phyloP scores from a whole-genome alignment of 2,888 invertebrate species.

The Zygothrica quintamaculata region DNA sequence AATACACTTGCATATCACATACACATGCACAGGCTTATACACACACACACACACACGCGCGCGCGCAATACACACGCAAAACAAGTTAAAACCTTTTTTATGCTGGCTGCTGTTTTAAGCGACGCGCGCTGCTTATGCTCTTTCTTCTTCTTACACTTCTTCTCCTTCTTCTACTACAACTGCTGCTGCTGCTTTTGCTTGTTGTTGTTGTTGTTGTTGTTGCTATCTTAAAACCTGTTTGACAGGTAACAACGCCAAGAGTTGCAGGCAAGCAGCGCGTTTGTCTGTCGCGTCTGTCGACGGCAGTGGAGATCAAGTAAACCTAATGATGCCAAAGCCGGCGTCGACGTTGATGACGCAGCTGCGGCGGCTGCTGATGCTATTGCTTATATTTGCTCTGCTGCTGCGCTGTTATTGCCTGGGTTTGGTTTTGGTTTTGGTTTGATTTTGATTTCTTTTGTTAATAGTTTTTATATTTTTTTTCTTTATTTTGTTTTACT shows the following conservation, averaged over 20 bases:
- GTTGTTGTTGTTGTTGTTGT: slow-evolving; percentile 41
- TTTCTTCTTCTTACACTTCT: slow-evolving; percentile 31
- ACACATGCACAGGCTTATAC: slow-evolving; percentile 7
- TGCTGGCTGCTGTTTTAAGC: slow-evolving; percentile 33
- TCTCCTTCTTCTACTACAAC: slow-evolving; percentile 27
- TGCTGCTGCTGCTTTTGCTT: slow-evolving; percentile 19
- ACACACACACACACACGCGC: slow-evolving; percentile 21
- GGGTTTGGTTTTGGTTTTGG: slow-evolving; percentile 33
- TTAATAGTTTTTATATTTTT: no score
- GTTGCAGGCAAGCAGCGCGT: slow-evolving; percentile 17
- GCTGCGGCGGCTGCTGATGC: slow-evolving; percentile 44
- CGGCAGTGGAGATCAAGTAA: slow-evolving; percentile 55
- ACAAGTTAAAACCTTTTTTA: slow-evolving; percentile 39
- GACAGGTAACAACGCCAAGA: slow-evolving; percentile 71
- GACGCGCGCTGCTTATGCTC: slow-evolving; percentile 48
- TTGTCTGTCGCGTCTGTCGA: slow-evolving; percentile 25
- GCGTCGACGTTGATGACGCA: slow-evolving; percentile 66
- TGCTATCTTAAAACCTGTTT: slow-evolving; percentile 77
- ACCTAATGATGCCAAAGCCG: slow-evolving; percentile 74
- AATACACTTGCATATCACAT: slow-evolving; percentile 25
- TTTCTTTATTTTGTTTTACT: no score
- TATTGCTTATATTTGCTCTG: not conserved
- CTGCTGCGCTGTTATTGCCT: slow-evolving; percentile 19
- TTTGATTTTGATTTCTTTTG: slow-evolving; percentile 35
- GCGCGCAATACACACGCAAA: not conserved